These are phyloP conservation scores for Halictus ligatus DNA, from an alignment of 2,888 invertebrate species.

Conservation along the genomic window DNA sequence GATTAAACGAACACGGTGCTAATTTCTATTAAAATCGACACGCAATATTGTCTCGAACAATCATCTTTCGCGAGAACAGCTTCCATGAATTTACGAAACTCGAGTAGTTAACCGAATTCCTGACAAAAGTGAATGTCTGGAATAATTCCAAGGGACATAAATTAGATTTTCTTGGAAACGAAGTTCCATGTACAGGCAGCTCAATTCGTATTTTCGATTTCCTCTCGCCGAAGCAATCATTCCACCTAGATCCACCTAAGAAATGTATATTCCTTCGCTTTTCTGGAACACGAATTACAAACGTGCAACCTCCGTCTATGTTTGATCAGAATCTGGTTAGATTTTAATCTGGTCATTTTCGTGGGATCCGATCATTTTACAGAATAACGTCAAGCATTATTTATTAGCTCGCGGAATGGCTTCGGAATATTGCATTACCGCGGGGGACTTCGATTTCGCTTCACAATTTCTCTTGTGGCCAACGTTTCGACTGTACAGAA, in stretches of 20 bases:
- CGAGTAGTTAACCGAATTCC: background rate
- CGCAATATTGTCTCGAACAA: background rate
- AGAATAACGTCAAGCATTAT: slow-evolving; percentile 15
- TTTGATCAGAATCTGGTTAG: background rate
- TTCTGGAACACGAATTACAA: background rate
- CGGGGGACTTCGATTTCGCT: slow-evolving; percentile 29
- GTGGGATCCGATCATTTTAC: too few species aligned
- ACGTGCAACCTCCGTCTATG: background rate
- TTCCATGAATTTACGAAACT: background rate
- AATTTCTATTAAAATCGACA: background rate
- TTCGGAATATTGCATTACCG: slow-evolving; percentile 35
- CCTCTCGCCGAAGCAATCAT: background rate
- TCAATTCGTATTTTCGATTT: background rate
- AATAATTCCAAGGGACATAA: background rate
- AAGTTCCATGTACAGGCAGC: background rate
- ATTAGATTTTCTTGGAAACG: background rate
- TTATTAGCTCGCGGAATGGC: slow-evolving; percentile 19
- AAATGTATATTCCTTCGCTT: background rate
- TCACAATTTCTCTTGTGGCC: slow-evolving; percentile 44
- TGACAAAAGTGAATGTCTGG: background rate
- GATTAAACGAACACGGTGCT: background rate
- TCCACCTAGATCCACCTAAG: background rate
- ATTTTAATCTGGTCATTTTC: background rate
- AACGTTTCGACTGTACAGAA: slow-evolving; percentile 39
- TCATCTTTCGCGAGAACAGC: background rate